Evolutionary conservation across 2,113 vertebrate species (phyloP).

Genomic region (Takifugu bimaculatus): DNA sequence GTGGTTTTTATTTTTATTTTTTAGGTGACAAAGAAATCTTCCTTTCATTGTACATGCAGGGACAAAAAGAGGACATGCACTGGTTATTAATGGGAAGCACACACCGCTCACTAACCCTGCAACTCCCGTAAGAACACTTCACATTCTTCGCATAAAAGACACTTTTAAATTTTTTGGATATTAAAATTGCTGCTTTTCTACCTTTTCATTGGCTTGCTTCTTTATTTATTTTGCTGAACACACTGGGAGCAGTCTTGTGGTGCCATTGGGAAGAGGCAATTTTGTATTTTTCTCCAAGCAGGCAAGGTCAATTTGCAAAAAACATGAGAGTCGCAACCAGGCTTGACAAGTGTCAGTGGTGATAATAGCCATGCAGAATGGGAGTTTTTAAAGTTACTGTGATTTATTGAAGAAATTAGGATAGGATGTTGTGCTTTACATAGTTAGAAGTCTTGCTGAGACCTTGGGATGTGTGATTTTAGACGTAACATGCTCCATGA

Average conservation of each 20-base stretch:
- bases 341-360: constrained; percentile 78
- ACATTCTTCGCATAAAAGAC: constrained; percentile 19
- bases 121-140: background rate
- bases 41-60: too few relatives aligned
- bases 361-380: constrained; percentile 77
- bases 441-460: constrained; percentile 61
- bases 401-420: constrained; percentile 81
- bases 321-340: constrained; percentile 78
- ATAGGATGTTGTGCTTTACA: too few relatives aligned
- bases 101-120: background rate
- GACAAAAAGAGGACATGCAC: too few relatives aligned
- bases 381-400: constrained; percentile 78
- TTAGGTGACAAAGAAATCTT: too few relatives aligned
- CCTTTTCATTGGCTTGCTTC: constrained; percentile 16
- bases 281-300: constrained; percentile 67
- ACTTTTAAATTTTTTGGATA: constrained; percentile 3
- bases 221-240: constrained; percentile 64
- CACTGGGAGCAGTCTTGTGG: constrained; percentile 64
- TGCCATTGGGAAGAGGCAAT: constrained; percentile 65
- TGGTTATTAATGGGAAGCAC: too few relatives aligned
- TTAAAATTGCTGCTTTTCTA: constrained; percentile 14
- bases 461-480: too few relatives aligned
- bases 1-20: too few relatives aligned
- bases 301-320: constrained; percentile 79
- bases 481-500: too few relatives aligned